These are phyloP conservation scores for Cheilosia grossa DNA, from an alignment of 2,888 invertebrate genomes.

Conservation along the genomic window DNA sequence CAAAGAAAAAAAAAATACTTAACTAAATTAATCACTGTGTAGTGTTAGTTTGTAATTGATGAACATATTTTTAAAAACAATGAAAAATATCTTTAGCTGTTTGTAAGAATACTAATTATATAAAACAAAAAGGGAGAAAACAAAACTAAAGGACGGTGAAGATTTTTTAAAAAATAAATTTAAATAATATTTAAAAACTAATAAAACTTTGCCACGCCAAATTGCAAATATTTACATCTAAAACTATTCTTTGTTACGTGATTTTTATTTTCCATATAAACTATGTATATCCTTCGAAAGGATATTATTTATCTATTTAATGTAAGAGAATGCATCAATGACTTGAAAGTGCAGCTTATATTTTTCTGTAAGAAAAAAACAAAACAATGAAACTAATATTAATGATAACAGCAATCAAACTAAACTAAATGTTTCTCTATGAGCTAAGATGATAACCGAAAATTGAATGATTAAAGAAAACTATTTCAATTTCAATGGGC, in stretches of 20 bases:
- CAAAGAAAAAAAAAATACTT: constrained; percentile 7
- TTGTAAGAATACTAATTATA: constrained; percentile 21
- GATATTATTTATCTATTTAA: constrained; percentile 25
- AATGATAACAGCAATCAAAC: constrained; percentile 27
- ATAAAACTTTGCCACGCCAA: constrained; percentile 65
- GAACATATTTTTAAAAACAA: constrained; percentile 25
- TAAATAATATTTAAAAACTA: constrained; percentile 24
- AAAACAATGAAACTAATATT: constrained; percentile 4
- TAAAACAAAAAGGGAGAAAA: not conserved
- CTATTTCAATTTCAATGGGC: constrained; percentile 47
- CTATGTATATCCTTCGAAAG: constrained; percentile 25
- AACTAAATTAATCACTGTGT: constrained; percentile 58
- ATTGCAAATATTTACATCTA: constrained; percentile 38
- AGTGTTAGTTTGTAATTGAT: constrained; percentile 41
- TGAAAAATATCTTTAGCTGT: constrained; percentile 34
- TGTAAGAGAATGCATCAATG: constrained; percentile 44
- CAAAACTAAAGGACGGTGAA: constrained; percentile 1
- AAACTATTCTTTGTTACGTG: constrained; percentile 10
- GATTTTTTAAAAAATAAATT: constrained; percentile 23
- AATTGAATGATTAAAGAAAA: constrained; percentile 52
- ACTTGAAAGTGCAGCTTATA: constrained; percentile 59
- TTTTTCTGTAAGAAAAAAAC: constrained; percentile 48
- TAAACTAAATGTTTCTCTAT: constrained; percentile 42
- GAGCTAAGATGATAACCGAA: constrained; percentile 28
- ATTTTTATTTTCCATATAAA: constrained; percentile 11